Base-by-base conservation (phyloP, 2,113 vertebrate genomes). In the Microcebus tavaratra region DNA sequence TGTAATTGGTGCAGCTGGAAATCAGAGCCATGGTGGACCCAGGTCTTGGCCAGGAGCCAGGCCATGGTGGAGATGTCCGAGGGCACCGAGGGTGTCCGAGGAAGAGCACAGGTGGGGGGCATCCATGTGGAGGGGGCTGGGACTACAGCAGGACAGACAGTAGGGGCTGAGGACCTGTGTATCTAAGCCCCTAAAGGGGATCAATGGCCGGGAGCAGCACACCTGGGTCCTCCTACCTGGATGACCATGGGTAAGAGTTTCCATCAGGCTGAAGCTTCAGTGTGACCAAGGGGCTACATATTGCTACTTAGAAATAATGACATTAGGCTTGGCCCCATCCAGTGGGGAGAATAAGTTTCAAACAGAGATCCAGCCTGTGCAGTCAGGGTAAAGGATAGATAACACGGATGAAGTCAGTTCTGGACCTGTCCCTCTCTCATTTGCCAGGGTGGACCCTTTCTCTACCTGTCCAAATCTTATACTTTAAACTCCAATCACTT, bases 11-110 rank as follows among this genome's bases (percentile, higher is more conserved):
- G 99, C 23, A 99, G 67, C 97, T 99, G 99, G 97, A 99, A 99
- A 78, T 99, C 99, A 0, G 99, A 93, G 68, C 99, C 98, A 48
- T 97, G 98, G 75, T 97, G 98, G 75, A 99, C 98, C 99, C 99
- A 99, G 27, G 98, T 98, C 97, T 99, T 99, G 45, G 99, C 99
- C 97, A 99, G 55, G 4, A 99, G 97, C 99, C 99, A 99, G 86
- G 98, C 97, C 75, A 98, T 96, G 12, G 92, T 97, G 45, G 97
- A 53, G 50, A 15, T 53, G 2, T 98, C 98, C 6, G 96, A 96
- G 4, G 98, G 98, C 59, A 39, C 39, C 39, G 39, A 39, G 39
- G 39, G 39, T 39, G 39, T 39, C 39, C 39, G 39, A 98, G 8
- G 94, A 99, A 99, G 88, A 98, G 97, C 3, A 97, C 98, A 95